These are phyloP conservation scores for Sarcophaga carnaria DNA, from an alignment of 2,888 invertebrate genomes.

Conservation along the genomic window DNA sequence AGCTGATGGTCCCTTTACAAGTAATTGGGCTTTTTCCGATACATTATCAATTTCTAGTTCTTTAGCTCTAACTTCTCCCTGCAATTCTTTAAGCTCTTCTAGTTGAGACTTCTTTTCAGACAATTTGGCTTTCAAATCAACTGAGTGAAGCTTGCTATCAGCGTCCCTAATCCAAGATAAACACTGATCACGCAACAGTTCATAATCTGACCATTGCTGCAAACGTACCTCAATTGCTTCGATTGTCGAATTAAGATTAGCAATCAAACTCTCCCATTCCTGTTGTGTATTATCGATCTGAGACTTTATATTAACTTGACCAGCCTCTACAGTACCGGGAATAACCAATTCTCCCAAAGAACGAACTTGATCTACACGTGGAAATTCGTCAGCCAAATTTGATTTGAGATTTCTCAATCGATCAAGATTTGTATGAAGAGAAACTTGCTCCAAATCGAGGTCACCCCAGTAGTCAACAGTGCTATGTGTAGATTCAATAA, in stretches of 20 bases:
- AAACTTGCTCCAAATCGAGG: constrained; percentile 90
- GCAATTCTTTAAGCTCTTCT: constrained; percentile 89
- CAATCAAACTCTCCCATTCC: constrained; percentile 93
- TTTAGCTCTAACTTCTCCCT: constrained; percentile 94
- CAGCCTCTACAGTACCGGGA: constrained; percentile 91
- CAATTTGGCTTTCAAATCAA: constrained; percentile 92
- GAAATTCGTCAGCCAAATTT: constrained; percentile 92
- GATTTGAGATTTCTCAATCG: constrained; percentile 90
- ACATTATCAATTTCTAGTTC: constrained; percentile 96
- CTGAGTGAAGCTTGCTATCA: constrained; percentile 92
- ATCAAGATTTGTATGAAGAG: constrained; percentile 93
- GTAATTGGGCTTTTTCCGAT: constrained; percentile 93
- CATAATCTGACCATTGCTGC: constrained; percentile 96
- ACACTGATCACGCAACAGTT: constrained; percentile 92
- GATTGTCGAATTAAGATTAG: constrained; percentile 89
- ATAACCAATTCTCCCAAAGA: constrained; percentile 94
- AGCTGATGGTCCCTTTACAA: constrained; percentile 88
- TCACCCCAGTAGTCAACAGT: constrained; percentile 93
- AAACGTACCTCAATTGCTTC: constrained; percentile 91
- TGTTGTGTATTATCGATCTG: constrained; percentile 94
- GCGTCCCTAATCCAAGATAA: constrained; percentile 93
- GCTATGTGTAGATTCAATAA: constrained; percentile 92
- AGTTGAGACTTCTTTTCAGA: constrained; percentile 92
- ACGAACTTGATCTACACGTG: constrained; percentile 90
- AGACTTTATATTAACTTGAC: constrained; percentile 92